Percentiles rank a stretch among this genome's conserved stretches.
phyloP scores from a whole-genome alignment of 2,888 invertebrate genomes.

The Blomia tropicalis region DNA sequence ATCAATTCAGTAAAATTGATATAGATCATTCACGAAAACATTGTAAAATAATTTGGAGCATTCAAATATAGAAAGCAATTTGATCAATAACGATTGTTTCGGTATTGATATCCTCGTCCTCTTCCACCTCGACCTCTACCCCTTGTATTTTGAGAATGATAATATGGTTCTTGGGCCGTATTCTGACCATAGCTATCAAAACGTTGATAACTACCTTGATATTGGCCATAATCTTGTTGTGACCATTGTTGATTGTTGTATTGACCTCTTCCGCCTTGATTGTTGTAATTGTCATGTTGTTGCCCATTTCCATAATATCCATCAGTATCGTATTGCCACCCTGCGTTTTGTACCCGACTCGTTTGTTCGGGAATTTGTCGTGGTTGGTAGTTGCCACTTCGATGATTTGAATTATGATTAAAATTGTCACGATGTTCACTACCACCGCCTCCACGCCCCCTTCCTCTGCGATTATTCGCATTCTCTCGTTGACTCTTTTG shows the following conservation, averaged over 20 bases:
- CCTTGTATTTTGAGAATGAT: slow-evolving; percentile 26
- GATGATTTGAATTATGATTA: not conserved
- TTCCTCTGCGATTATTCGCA: slow-evolving; percentile 39
- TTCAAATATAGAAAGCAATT: not conserved
- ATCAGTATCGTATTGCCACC: slow-evolving; percentile 9
- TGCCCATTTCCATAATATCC: no score
- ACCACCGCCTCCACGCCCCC: slow-evolving; percentile 30
- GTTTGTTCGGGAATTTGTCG: slow-evolving; percentile 4
- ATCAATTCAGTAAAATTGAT: no score
- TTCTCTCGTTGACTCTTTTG: slow-evolving; percentile 44
- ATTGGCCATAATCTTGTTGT: slow-evolving; percentile 31
- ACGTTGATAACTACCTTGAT: slow-evolving; percentile 29
- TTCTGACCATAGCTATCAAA: not conserved
- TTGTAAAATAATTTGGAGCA: no score
- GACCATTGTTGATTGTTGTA: slow-evolving; percentile 23
- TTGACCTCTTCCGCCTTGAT: slow-evolving; percentile 14
- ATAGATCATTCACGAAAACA: no score
- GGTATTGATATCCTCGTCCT: slow-evolving; percentile 16
- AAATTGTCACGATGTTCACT: slow-evolving; percentile 27
- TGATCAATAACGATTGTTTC: not conserved
- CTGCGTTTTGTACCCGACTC: slow-evolving; percentile 1
- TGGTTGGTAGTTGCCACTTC: not conserved
- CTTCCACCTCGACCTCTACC: slow-evolving; percentile 19
- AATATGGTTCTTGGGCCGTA: not conserved
- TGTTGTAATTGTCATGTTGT: slow-evolving; percentile 1